Evolutionary conservation across 2,888 invertebrate genomes (phyloP).

Genomic region (Homarus gammarus): DNA sequence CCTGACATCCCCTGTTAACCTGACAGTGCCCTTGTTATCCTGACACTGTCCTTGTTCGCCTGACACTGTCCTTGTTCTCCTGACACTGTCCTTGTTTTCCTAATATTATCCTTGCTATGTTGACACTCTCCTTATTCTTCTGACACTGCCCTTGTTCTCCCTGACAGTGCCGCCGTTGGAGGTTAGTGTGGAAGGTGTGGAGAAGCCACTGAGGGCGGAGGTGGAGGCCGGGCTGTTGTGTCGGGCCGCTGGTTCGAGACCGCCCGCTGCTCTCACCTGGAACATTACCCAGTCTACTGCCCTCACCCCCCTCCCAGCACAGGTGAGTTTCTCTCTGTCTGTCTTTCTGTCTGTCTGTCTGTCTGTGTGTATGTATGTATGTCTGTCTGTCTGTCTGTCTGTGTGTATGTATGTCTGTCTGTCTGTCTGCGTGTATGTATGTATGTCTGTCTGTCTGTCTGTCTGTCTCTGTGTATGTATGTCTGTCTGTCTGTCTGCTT

Average conservation of each 20-base stretch:
- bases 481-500: background rate
- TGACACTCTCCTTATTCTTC: no score
- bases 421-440: background rate
- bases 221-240: conserved; percentile 44
- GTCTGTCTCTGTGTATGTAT: background rate
- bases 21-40: no score
- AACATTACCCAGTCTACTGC: conserved; percentile 21
- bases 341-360: no score
- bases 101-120: no score
- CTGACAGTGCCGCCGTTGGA: conserved; percentile 53
- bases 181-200: conserved; percentile 48
- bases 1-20: no score
- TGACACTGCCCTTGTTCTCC: no score
- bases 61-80: no score
- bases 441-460: background rate
- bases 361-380: background rate
- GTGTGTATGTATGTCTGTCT: no score
- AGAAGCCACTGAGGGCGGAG: conserved; percentile 30
- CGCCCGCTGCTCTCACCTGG: conserved; percentile 47
- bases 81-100: no score
- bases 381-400: background rate
- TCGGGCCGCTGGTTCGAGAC: conserved; percentile 39
- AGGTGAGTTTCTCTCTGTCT: conserved; percentile 34
- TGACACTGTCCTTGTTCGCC: no score
- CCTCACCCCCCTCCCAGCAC: conserved; percentile 39